Evolutionary conservation across 2,888 invertebrate genomes (phyloP), one percentile per base, ranked within the genome.

Genomic region (Eremobia ochroleuca): DNA sequence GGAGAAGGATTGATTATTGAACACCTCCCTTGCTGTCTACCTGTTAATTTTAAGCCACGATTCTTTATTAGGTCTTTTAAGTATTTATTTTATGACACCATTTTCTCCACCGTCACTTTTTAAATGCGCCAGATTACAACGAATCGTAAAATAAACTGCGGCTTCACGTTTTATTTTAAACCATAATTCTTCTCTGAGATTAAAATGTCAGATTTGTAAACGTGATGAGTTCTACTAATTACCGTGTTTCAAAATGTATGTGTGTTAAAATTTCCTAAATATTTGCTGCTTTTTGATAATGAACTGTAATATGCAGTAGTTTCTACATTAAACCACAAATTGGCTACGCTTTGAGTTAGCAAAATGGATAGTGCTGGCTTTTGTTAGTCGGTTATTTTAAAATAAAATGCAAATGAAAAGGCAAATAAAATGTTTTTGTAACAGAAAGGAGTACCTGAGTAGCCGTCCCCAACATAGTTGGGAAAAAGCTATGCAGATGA

Each of bases 211-310:
- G 75, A 66, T 85, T 70, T 28, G 5, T 70, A 64, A 70, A 75
- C 81, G 75, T 81, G 85, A 75, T 59, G 82, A 82, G 75, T 66
- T 62, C 43, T 59, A 52, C 65, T 85, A 85, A 82, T 85, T 85
- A 71, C 66, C 15, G 37, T 55, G 76, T 64, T 61, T 37, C 31
- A 49, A 64, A 81, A 65, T 59, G 13, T 66, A n/a, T 40, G 40
- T 37, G 21, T 34, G 46, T 55, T 31, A 40, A 68, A 40, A 59
- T 68, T 61, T 40, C 21, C 18, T 3, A 46, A 81, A 83, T 59
- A 65, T 65, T 71, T 49, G 4, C 34, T 58, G 58, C 6, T n/a
- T 67, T 61, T 65, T 37, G 34, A n/a, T 55, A n/a, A 28, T 13
- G 0, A 37, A 46, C n/a, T 62, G 28, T 43, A 34, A 15, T 62